These are phyloP conservation scores for Uromys caudimaculatus DNA, from an alignment of 2,797 vertebrate genomes.

Conservation along the genomic window DNA sequence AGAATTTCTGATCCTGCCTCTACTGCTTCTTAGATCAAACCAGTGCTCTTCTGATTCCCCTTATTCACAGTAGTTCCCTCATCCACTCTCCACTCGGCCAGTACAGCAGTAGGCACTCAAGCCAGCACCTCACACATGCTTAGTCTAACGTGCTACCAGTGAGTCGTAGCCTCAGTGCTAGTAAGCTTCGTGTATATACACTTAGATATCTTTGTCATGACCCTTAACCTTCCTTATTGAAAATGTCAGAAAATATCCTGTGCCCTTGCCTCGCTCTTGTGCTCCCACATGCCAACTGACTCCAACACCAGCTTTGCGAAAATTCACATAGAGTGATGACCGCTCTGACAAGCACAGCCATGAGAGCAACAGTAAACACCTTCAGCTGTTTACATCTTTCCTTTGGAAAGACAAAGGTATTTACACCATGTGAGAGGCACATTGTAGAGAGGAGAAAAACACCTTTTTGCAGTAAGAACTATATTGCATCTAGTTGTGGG, in stretches of 20 bases:
- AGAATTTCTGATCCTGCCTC: neutral
- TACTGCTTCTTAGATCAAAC: neutral
- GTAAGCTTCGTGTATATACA: neutral
- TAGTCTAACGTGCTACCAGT: neutral
- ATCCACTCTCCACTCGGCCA: too few relatives aligned
- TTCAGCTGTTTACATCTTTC: neutral
- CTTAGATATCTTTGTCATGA: neutral
- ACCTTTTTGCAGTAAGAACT: neutral
- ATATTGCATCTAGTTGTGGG: neutral
- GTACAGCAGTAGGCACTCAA: neutral
- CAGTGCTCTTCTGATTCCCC: neutral
- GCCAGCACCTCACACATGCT: neutral
- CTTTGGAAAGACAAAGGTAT: neutral
- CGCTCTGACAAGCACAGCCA: neutral
- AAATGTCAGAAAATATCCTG: neutral
- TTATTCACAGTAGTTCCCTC: neutral
- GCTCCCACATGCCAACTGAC: neutral
- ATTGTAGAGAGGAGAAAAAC: neutral
- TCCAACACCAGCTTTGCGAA: slow-evolving; percentile 41
- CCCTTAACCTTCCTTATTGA: neutral
- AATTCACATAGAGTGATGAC: neutral
- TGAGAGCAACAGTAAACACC: neutral
- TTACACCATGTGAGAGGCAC: neutral
- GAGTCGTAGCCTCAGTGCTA: neutral
- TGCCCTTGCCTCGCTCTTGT: slow-evolving; percentile 8